Conservation (phyloP, 1,140 invertebrate species). For the Periplaneta americana region DNA sequence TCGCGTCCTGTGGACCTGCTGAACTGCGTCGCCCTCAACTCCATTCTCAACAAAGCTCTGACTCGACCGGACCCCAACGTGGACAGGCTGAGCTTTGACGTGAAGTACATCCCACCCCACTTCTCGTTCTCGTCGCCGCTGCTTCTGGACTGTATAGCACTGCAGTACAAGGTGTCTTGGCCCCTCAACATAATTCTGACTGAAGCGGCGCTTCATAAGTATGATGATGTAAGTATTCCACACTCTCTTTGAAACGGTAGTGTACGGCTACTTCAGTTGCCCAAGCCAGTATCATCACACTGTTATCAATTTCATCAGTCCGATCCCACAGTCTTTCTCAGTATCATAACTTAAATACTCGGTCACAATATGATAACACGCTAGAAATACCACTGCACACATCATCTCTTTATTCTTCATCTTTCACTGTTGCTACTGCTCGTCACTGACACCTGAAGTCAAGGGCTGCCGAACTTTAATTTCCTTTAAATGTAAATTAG, state of each 20-base stretch:
- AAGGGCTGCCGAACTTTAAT: too few relatives aligned
- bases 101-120: slow-evolving; percentile 1
- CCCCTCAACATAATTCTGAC: slow-evolving; percentile 71
- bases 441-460: too few relatives aligned
- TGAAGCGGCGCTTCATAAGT: slow-evolving; percentile 52
- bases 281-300: background rate
- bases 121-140: slow-evolving; percentile 38
- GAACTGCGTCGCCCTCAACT: slow-evolving; percentile 58
- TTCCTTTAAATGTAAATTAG: too few relatives aligned
- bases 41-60: slow-evolving; percentile 58
- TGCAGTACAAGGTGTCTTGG: slow-evolving; percentile 67
- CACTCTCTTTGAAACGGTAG: too few relatives aligned
- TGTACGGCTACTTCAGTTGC: too few relatives aligned
- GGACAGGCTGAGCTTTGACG: background rate
- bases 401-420: too few relatives aligned
- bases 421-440: too few relatives aligned
- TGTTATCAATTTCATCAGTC: too few relatives aligned
- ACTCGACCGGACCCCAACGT: slow-evolving; percentile 32
- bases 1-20: slow-evolving; percentile 56
- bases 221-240: background rate
- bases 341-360: too few relatives aligned
- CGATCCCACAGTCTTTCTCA: too few relatives aligned
- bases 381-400: too few relatives aligned
- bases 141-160: slow-evolving; percentile 53
- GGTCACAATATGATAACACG: too few relatives aligned